Evolutionary conservation across 2,888 invertebrate genomes (phyloP).

Genomic region (Seladonia tumulorum): DNA sequence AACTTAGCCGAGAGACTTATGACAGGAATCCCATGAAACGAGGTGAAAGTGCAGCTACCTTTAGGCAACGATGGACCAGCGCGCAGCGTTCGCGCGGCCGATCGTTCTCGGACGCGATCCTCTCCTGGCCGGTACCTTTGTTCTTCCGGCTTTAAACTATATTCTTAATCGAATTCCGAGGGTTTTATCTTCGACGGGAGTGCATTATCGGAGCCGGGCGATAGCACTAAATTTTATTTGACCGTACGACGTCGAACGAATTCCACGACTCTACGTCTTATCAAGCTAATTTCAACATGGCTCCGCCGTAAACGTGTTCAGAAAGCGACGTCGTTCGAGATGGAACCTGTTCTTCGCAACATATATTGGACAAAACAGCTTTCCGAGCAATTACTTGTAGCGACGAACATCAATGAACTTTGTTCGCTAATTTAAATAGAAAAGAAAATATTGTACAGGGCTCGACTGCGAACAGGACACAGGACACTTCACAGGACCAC

Average conservation of each 20-base stretch:
- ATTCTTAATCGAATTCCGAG: constrained; percentile 51
- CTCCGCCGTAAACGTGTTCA: constrained; percentile 9
- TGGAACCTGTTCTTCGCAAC: not conserved
- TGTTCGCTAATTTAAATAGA: not conserved
- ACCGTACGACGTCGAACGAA: not conserved
- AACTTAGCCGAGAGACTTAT: constrained; percentile 66
- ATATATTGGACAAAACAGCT: not conserved
- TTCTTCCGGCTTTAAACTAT: constrained; percentile 40
- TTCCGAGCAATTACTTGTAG: not conserved
- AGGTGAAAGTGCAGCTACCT: constrained; percentile 35
- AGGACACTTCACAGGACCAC: too few species aligned
- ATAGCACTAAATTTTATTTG: constrained; percentile 25
- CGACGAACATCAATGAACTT: not conserved
- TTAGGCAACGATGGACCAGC: constrained; percentile 30
- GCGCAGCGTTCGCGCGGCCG: not conserved
- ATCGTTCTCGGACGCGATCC: constrained; percentile 41
- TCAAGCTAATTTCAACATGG: constrained; percentile 37
- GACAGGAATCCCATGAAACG: constrained; percentile 62
- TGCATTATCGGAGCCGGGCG: constrained; percentile 23
- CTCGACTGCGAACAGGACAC: too few species aligned
- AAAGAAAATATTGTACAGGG: not conserved
- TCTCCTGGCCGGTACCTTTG: not conserved
- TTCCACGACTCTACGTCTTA: constrained; percentile 11
- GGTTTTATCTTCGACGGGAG: constrained; percentile 27
- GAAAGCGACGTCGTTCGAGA: not conserved